phyloP scores from a whole-genome alignment of 2,888 invertebrate genomes.

The Busseola fusca region DNA sequence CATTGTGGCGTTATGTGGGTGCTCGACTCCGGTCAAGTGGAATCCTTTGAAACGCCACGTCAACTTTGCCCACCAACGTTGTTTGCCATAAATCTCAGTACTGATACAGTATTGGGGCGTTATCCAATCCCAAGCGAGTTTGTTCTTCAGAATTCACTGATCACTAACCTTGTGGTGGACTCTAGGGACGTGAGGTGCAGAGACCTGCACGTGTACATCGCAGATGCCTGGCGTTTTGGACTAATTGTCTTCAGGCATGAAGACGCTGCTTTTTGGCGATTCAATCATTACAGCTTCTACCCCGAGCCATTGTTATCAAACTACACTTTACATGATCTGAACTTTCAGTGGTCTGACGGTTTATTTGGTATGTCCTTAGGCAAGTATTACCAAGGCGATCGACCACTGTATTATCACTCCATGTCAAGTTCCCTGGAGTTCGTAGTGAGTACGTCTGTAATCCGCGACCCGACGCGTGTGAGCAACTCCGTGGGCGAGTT shows the following conservation, averaged over 20 bases:
- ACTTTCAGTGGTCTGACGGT: slow-evolving; percentile 95
- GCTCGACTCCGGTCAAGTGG: slow-evolving; percentile 93
- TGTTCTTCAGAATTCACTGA: slow-evolving; percentile 91
- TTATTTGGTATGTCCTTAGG: slow-evolving; percentile 93
- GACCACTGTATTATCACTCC: slow-evolving; percentile 93
- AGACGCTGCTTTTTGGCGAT: slow-evolving; percentile 90
- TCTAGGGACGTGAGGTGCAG: slow-evolving; percentile 90
- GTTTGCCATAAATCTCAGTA: slow-evolving; percentile 92
- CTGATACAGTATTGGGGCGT: slow-evolving; percentile 90
- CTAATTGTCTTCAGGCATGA: slow-evolving; percentile 90
- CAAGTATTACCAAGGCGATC: slow-evolving; percentile 88
- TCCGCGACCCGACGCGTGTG: slow-evolving; percentile 90
- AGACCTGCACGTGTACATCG: slow-evolving; percentile 91
- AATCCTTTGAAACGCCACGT: slow-evolving; percentile 90
- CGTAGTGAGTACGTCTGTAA: slow-evolving; percentile 91
- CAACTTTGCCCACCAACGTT: slow-evolving; percentile 93
- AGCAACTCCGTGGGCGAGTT: slow-evolving; percentile 80
- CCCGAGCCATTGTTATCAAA: slow-evolving; percentile 93
- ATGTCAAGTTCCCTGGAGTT: slow-evolving; percentile 95
- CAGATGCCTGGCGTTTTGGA: slow-evolving; percentile 92
- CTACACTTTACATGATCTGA: slow-evolving; percentile 92
- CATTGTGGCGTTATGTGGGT: slow-evolving; percentile 94
- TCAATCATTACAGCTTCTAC: slow-evolving; percentile 91
- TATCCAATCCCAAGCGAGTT: slow-evolving; percentile 91
- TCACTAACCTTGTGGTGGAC: slow-evolving; percentile 91